phyloP scores from a whole-genome alignment of 2,113 vertebrate species.

The Pseudonaja textilis region DNA sequence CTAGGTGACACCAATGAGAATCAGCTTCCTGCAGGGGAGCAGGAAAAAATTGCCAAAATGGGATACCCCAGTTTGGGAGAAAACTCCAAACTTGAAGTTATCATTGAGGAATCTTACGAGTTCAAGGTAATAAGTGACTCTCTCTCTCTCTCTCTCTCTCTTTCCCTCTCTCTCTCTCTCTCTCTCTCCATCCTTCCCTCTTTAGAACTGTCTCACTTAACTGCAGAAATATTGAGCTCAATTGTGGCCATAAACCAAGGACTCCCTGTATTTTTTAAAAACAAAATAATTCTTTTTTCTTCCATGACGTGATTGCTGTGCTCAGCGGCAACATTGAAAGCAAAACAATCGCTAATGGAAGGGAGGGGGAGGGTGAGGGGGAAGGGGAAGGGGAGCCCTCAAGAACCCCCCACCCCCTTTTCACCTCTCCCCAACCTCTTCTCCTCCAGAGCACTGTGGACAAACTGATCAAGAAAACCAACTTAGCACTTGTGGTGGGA shows the following conservation, averaged over 20 bases:
- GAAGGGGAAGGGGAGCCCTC: not conserved
- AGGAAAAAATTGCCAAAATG: slow-evolving; percentile 81
- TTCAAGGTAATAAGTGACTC: slow-evolving; percentile 79
- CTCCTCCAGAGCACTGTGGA: slow-evolving; percentile 27
- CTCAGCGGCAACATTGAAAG: not conserved
- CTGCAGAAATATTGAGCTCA: too few species aligned
- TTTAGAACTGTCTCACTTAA: too few species aligned
- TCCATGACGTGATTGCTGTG: not conserved
- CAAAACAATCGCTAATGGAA: not conserved
- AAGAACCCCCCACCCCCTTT: not conserved
- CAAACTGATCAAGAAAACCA: slow-evolving; percentile 31
- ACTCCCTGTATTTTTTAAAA: too few species aligned
- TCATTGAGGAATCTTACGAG: slow-evolving; percentile 91
- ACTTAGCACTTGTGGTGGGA: slow-evolving; percentile 8
- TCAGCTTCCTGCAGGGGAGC: slow-evolving; percentile 10
- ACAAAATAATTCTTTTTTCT: not conserved
- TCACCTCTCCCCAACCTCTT: not conserved
- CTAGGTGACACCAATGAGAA: slow-evolving; percentile 58
- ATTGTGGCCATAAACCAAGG: not conserved
- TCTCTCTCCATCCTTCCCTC: too few species aligned
- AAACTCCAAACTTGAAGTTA: slow-evolving; percentile 84
- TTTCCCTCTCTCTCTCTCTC: too few species aligned
- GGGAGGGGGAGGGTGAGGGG: not conserved
- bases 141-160: too few species aligned
- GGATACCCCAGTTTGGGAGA: slow-evolving; percentile 88